Conservation (phyloP, 1,140 invertebrate genomes). For the Anoplolepis gracilipes region DNA sequence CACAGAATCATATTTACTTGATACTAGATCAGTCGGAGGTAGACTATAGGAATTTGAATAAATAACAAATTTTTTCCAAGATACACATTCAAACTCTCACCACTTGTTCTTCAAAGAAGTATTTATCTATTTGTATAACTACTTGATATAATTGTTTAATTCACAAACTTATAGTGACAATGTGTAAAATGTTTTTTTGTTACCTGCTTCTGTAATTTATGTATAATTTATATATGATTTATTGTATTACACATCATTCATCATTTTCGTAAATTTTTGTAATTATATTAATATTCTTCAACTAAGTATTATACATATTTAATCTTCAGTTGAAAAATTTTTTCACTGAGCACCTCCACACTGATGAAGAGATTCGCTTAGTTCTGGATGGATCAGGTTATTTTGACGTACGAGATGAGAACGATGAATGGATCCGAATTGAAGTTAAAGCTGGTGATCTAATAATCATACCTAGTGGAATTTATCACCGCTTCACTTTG, state of each 20-base stretch:
- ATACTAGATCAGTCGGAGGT: too few relatives aligned
- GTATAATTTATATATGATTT: background rate
- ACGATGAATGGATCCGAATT: constrained; percentile 98
- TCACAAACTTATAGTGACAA: too few relatives aligned
- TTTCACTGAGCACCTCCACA: constrained; percentile 97
- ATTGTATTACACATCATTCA: background rate
- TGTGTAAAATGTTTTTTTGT: too few relatives aligned
- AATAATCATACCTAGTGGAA: constrained; percentile 97
- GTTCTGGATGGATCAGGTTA: constrained; percentile 95
- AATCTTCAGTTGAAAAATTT: constrained; percentile 92
- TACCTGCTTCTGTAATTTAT: too few relatives aligned
- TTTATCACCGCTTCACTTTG: constrained; percentile 99
- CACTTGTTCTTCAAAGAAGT: too few relatives aligned
- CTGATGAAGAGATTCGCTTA: constrained; percentile 98
- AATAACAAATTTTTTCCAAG: too few relatives aligned
- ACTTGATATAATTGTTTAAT: too few relatives aligned
- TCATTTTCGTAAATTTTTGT: constrained; percentile 15
- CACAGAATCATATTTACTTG: too few relatives aligned
- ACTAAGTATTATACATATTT: background rate
- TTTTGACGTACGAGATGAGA: constrained; percentile 96
- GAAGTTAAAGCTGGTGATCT: constrained; percentile 94
- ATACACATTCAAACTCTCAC: too few relatives aligned
- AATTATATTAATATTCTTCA: constrained; percentile 38
- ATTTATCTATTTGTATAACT: too few relatives aligned
- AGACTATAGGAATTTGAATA: too few relatives aligned